Conservation (phyloP, 2,888 invertebrate species). For the Selenia dentaria region DNA sequence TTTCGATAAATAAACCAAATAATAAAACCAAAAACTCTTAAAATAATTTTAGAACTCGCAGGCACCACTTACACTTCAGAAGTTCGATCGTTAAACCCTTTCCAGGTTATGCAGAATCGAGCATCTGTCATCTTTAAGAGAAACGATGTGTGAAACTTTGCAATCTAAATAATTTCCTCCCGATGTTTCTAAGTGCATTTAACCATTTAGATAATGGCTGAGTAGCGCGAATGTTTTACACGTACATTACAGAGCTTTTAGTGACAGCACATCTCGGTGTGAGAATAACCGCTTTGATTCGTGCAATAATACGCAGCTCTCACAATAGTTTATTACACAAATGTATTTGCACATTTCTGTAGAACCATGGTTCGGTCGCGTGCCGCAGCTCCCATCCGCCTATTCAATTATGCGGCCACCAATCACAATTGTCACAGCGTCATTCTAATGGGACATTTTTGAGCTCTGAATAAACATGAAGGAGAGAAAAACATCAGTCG, state of each 20-base stretch:
- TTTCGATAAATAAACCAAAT: constrained; percentile 26
- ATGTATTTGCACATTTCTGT: constrained; percentile 69
- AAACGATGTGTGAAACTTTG: constrained; percentile 50
- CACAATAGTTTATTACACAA: constrained; percentile 68
- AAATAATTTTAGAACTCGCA: constrained; percentile 12
- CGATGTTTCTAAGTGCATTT: constrained; percentile 64
- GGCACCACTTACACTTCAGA: constrained; percentile 9
- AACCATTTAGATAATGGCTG: constrained; percentile 72
- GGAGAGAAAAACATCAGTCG: constrained; percentile 69
- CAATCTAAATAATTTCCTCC: constrained; percentile 48
- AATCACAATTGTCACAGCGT: constrained; percentile 73
- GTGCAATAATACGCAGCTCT: constrained; percentile 54
- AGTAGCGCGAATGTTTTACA: constrained; percentile 58
- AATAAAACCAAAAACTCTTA: constrained; percentile 17
- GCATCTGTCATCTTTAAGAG: constrained; percentile 42
- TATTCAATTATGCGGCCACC: constrained; percentile 75
- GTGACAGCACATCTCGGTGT: constrained; percentile 44
- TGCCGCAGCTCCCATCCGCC: constrained; percentile 72
- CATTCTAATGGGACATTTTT: constrained; percentile 75
- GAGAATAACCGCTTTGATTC: constrained; percentile 58
- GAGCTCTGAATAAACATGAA: constrained; percentile 70
- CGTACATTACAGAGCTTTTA: constrained; percentile 59
- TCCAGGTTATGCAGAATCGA: constrained; percentile 35
- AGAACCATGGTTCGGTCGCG: constrained; percentile 60
- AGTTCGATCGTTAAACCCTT: constrained; percentile 35